phyloP scores from a whole-genome alignment of 2,888 invertebrate genomes.

The Dastarcus helophoroides region DNA sequence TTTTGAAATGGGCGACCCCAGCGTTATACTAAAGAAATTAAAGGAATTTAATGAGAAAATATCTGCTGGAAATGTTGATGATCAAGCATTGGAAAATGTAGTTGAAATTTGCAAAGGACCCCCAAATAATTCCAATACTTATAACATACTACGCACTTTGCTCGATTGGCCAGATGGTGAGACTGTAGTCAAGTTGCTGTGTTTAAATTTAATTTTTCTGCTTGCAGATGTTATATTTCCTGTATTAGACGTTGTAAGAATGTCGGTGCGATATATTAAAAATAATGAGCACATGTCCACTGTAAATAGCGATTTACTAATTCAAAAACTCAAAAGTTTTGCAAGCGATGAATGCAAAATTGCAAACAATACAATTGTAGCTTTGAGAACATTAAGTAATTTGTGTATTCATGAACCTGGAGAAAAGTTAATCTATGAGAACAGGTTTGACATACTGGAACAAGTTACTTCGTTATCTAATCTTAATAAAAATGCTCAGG shows the following conservation, averaged over 20 bases:
- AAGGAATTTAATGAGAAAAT: conserved; percentile 62
- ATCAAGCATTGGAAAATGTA: conserved; percentile 48
- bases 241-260: conserved; percentile 73
- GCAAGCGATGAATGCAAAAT: conserved; percentile 34
- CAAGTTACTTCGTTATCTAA: conserved; percentile 42
- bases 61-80: conserved; percentile 41
- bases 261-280: conserved; percentile 53
- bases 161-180: conserved; percentile 63
- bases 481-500: conserved; percentile 53
- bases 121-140: conserved; percentile 37
- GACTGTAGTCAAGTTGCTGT: conserved; percentile 1
- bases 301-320: conserved; percentile 26
- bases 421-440: conserved; percentile 48
- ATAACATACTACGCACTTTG: conserved; percentile 48
- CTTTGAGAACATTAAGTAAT: conserved; percentile 70
- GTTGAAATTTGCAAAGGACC: conserved; percentile 48
- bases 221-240: conserved; percentile 71
- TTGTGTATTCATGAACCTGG: conserved; percentile 61
- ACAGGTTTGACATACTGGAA: conserved; percentile 45
- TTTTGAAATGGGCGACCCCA: conserved; percentile 68
- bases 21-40: conserved; percentile 61
- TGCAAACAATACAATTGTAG: conserved; percentile 63
- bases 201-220: background rate
- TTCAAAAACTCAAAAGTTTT: conserved; percentile 27
- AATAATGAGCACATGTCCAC: conserved; percentile 49